phyloP scores from a whole-genome alignment of 2,113 vertebrate genomes.

The human (Homo sapiens) region DNA sequence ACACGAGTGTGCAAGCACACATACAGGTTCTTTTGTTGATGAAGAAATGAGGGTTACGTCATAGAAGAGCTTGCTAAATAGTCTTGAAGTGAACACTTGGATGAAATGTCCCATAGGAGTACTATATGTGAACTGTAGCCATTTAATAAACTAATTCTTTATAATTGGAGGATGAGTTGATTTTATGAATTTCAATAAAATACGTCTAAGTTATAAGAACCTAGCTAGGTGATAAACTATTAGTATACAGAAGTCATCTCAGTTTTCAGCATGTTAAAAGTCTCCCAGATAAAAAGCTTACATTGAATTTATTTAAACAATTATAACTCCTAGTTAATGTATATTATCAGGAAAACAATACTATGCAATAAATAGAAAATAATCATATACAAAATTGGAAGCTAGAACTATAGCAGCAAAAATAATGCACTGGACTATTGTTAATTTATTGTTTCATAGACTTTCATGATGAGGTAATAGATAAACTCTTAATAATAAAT shows the following conservation, averaged over 20 bases:
- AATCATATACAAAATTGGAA: background rate
- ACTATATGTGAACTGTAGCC: background rate
- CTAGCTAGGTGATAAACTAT: background rate
- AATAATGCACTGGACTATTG: background rate
- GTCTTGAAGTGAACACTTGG: background rate
- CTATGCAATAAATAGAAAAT: background rate
- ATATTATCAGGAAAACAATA: background rate
- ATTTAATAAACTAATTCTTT: background rate
- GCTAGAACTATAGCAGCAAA: background rate
- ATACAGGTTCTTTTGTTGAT: background rate
- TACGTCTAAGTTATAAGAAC: background rate
- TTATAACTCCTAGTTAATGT: background rate
- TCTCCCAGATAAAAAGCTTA: background rate
- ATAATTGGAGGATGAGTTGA: background rate
- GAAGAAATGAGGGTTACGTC: background rate
- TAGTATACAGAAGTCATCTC: background rate
- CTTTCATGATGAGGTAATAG: background rate
- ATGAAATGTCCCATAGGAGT: too few relatives aligned
- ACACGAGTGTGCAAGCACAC: background rate
- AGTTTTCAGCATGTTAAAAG: background rate
- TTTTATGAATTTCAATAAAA: background rate
- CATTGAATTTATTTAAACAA: background rate
- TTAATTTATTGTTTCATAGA: background rate
- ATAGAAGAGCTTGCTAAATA: background rate
- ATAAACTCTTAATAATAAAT: background rate